Evolutionary conservation across 2,888 invertebrate species (phyloP).

Genomic region (Harmothoe impar): DNA sequence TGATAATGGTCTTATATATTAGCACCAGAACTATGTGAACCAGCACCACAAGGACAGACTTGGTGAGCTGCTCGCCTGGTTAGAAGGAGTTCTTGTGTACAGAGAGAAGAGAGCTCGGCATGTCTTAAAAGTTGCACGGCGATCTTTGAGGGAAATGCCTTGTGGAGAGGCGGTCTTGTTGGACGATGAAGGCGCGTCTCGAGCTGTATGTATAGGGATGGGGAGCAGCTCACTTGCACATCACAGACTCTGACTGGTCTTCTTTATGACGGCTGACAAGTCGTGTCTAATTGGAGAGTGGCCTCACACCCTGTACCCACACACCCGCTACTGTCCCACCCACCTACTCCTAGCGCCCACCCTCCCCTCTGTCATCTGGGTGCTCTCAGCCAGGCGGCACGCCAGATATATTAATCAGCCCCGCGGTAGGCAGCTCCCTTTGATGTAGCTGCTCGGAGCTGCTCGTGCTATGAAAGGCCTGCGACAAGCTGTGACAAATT

Average conservation of each 20-base stretch:
- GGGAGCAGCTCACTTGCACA: background rate
- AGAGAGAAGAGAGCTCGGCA: too few relatives aligned
- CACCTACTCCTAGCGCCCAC: background rate
- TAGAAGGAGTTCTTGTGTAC: too few relatives aligned
- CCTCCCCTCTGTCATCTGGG: constrained; percentile 13
- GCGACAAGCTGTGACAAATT: constrained; percentile 60
- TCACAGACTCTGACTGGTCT: background rate
- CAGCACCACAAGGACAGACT: too few relatives aligned
- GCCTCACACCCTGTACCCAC: background rate
- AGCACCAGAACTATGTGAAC: too few relatives aligned
- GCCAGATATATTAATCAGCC: constrained; percentile 53
- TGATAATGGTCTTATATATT: too few relatives aligned
- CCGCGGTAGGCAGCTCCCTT: constrained; percentile 38
- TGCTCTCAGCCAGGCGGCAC: constrained; percentile 3
- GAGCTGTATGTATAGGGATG: background rate
- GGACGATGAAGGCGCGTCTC: too few relatives aligned
- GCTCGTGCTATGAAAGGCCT: constrained; percentile 46
- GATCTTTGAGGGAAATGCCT: too few relatives aligned
- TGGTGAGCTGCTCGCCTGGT: too few relatives aligned
- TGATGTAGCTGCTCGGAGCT: constrained; percentile 44
- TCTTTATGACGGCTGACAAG: background rate
- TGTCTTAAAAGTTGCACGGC: too few relatives aligned
- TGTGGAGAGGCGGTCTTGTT: too few relatives aligned
- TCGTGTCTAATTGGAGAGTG: constrained; percentile 26
- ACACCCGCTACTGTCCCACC: background rate